A percentile compares a stretch with the other conserved stretches of the same genome.
Evolutionary conservation across 2,888 invertebrate species (phyloP).

Genomic region (Pemphredon lugubris): DNA sequence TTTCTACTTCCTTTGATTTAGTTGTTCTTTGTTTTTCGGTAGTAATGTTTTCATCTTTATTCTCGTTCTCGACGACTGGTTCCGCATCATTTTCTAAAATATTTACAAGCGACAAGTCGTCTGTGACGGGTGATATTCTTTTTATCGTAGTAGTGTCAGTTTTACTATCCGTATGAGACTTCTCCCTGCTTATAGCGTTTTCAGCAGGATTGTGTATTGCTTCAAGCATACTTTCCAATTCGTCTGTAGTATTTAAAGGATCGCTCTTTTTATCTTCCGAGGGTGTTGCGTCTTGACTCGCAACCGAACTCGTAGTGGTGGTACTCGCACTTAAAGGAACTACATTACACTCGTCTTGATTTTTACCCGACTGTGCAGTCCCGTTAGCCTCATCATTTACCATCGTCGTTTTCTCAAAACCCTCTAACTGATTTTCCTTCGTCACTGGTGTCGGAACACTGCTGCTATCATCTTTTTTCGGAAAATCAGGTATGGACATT

Average conservation of each 20-base stretch:
- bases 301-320: neutral
- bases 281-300: constrained; percentile 23
- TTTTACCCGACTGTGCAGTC: constrained; percentile 66
- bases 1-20: constrained; percentile 51
- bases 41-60: constrained; percentile 57
- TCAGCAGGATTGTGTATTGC: constrained; percentile 79
- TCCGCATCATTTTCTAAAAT: constrained; percentile 77
- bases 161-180: constrained; percentile 59
- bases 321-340: constrained; percentile 17
- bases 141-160: constrained; percentile 70
- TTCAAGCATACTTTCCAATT: constrained; percentile 80
- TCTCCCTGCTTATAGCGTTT: constrained; percentile 70
- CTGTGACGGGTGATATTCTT: constrained; percentile 77
- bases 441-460: constrained; percentile 14
- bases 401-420: constrained; percentile 82
- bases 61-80: constrained; percentile 62
- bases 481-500: constrained; percentile 70
- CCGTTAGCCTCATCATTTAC: constrained; percentile 67
- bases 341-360: constrained; percentile 38
- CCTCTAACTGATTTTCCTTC: constrained; percentile 79
- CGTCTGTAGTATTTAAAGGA: constrained; percentile 79
- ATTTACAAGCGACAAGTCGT: constrained; percentile 78
- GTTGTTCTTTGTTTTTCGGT: constrained; percentile 41
- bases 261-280: constrained; percentile 75
- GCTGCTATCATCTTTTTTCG: constrained; percentile 57